Evolutionary conservation across 2,113 vertebrate genomes (phyloP), one percentile per base, ranked within the genome.

Genomic region (Cephalopterus ornatus): DNA sequence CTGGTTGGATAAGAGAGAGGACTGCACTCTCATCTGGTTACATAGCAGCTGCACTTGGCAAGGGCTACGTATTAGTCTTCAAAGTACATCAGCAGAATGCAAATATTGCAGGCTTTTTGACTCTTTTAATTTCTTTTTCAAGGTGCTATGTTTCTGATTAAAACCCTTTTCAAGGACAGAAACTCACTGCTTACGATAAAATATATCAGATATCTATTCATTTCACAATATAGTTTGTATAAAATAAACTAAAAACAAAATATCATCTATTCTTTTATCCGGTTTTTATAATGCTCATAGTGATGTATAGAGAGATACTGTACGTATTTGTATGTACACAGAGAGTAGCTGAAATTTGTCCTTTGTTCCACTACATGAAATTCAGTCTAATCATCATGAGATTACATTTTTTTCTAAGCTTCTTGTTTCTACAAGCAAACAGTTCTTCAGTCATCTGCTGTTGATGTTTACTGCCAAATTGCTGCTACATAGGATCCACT

Each of bases 321-420:
- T 53, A 16, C 6, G 12, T 76, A 56, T 68, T 41, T 88, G 5
- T 41, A 5, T 2, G 1, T 52, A 16, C 24, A 16, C 8, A 56
- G 59, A 46, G 39, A 58, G 14, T 56, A 26, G 8, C 32, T 70
- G 46, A 77, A 90, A 83, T 18, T 61, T 11, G 0, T 39, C 35
- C 5, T 71, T 70, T 75, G 11, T 74, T 87, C 19, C 24, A 19
- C 16, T 75, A 50, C 3, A 56, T 39, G 35, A 70, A 87, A 72
- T 41, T 13, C 72, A 85, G 33, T 32, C 30, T 75, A 52, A 61
- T 70, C 30, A 46, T 52, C 0, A 1, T 0, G 0, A 65, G 20
- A 23, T 12, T 91, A 26, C 10, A 5, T 28, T 89, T 84, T 84
- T 88, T 88, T 50, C 37, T 59, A n/a, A 65, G 56, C 20, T 80